phyloP scores from a whole-genome alignment of 2,797 vertebrate genomes.

The Naso thynnoides region DNA sequence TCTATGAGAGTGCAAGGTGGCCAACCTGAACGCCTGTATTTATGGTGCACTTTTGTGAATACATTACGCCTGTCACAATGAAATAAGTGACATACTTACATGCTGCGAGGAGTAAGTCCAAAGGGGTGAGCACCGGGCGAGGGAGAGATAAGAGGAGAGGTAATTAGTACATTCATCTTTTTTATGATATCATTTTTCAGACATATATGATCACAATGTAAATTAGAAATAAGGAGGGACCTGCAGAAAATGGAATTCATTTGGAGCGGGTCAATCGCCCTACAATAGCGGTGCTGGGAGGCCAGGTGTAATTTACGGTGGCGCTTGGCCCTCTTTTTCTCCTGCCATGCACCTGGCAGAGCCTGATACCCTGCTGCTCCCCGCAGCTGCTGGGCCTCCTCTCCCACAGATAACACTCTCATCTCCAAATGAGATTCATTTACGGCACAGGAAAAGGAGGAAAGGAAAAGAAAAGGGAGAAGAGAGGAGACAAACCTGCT shows the following conservation, averaged over 20 bases:
- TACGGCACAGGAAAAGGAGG: slow-evolving; percentile 86
- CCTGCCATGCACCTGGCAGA: slow-evolving; percentile 90
- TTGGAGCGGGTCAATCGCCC: slow-evolving; percentile 97
- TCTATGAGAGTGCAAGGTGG: slow-evolving; percentile 92
- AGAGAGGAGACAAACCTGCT: slow-evolving; percentile 56
- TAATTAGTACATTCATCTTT: slow-evolving; percentile 99
- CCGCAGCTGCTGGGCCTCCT: slow-evolving; percentile 95
- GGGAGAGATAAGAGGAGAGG: slow-evolving; percentile 97
- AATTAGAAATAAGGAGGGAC: slow-evolving; percentile 99
- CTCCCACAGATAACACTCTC: slow-evolving; percentile 93
- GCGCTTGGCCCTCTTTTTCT: slow-evolving; percentile 87
- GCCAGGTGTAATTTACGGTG: slow-evolving; percentile 98
- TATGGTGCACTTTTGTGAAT: slow-evolving; percentile 99
- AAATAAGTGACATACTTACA: slow-evolving; percentile 99
- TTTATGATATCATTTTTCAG: slow-evolving; percentile 99
- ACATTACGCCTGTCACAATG: slow-evolving; percentile 99
- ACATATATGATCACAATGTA: slow-evolving; percentile 99
- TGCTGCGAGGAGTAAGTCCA: slow-evolving; percentile 91
- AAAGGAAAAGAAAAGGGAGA: slow-evolving; percentile 56
- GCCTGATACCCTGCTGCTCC: slow-evolving; percentile 87
- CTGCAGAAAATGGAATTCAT: slow-evolving; percentile 99
- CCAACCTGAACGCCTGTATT: slow-evolving; percentile 98
- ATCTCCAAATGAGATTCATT: slow-evolving; percentile 98
- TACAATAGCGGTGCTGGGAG: slow-evolving; percentile 95
- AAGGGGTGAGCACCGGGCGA: slow-evolving; percentile 92